These are phyloP conservation scores for Choloepus hoffmanni DNA, from an alignment of 2,113 vertebrate species.

Conservation along the genomic window DNA sequence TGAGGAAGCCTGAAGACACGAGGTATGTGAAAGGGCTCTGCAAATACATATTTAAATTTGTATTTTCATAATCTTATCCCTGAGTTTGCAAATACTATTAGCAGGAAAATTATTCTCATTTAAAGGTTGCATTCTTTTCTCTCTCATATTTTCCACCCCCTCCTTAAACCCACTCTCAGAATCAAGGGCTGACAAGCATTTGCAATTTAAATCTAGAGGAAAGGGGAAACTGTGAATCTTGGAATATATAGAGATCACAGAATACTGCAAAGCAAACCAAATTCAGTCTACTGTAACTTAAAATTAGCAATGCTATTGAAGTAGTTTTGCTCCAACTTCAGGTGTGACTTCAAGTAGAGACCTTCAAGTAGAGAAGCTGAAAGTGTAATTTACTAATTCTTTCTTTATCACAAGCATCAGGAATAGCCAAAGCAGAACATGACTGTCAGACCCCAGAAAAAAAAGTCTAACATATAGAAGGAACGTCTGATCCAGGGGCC, in stretches of 20 bases:
- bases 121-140: background rate
- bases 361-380: background rate
- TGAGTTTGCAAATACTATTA: background rate
- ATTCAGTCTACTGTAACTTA: background rate
- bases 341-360: background rate
- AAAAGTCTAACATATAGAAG: too few relatives aligned
- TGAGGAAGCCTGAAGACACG: background rate
- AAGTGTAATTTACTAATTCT: background rate
- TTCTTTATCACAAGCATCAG: background rate
- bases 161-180: background rate
- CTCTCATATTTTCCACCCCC: background rate
- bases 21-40: constrained; percentile 10
- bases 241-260: background rate
- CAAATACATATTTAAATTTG: constrained; percentile 35
- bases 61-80: background rate
- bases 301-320: background rate
- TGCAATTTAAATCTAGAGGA: background rate
- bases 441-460: too few relatives aligned
- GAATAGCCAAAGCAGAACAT: background rate
- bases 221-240: background rate
- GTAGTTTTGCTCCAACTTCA: background rate
- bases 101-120: background rate
- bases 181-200: background rate
- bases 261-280: constrained; percentile 4
- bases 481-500: too few relatives aligned